Percentiles rank a stretch among this genome's conserved stretches.
Evolutionary conservation across 2,888 invertebrate genomes (phyloP).

Genomic region (Syrphus vitripennis): DNA sequence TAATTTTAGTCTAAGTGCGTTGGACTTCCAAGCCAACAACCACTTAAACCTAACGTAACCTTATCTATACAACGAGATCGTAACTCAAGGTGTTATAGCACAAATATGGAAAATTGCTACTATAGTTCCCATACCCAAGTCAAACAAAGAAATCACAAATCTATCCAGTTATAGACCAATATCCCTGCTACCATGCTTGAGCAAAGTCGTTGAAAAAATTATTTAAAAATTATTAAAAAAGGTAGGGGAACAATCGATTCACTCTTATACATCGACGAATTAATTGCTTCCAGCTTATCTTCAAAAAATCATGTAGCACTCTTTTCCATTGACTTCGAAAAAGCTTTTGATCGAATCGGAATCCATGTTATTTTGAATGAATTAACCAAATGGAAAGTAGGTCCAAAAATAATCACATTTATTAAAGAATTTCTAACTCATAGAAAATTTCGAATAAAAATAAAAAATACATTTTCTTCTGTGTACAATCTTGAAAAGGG

Average conservation of each 20-base stretch:
- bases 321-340: too few species aligned
- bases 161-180: conserved; percentile 33
- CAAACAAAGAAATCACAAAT: background rate
- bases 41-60: too few species aligned
- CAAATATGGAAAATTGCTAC: conserved; percentile 24
- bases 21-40: too few species aligned
- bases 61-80: background rate
- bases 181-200: conserved; percentile 32
- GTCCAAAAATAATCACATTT: conserved; percentile 21
- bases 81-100: background rate
- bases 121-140: conserved; percentile 11
- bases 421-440: background rate
- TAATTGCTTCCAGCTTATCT: too few species aligned
- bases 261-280: background rate
- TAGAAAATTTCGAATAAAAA: background rate
- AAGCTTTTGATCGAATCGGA: background rate
- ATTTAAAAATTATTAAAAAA: background rate
- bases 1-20: too few species aligned
- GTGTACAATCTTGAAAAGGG: too few species aligned
- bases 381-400: background rate
- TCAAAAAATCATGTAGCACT: too few species aligned
- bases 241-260: conserved; percentile 12
- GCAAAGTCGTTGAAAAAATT: conserved; percentile 30
- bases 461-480: too few species aligned
- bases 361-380: background rate